Evolutionary conservation across 2,888 invertebrate species (phyloP), one percentile per base, ranked within the genome.

Genomic region (Mesorhabditis belari): DNA sequence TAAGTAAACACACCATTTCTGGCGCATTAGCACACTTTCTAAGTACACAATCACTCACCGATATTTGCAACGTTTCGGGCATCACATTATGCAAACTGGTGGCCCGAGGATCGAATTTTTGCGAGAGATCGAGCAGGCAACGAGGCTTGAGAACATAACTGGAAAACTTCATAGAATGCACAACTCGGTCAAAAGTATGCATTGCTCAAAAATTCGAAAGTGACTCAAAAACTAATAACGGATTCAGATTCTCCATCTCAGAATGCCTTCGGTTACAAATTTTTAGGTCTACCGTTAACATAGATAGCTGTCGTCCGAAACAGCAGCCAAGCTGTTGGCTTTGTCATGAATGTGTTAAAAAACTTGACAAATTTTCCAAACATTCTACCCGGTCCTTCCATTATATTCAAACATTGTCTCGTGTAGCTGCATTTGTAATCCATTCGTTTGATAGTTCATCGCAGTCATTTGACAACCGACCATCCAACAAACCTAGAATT

Each of bases 401-500:
- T 89, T 91, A 81, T 89, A 89, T 81, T 92, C 92, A 79, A 92
- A 94, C 88, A 94, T 88, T 5, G 92, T 90, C 0, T 89, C 88
- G 81, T 94, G 93, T 12, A 94, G 84, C n/a, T 91, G 90, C 84
- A 92, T 87, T 0, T 91, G 88, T 0, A 88, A 87, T 78, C 93
- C 92, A 56, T 66, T 69, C 5, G 77, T 77, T 57, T 77, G 76
- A 57, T 71, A 71, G 62, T 89, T 89, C 0, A 92, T 83, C 0
- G 92, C 92, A 0, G 90, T 90, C 85, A 92, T 87, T 81, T 92
- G 92, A 0, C 91, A 88, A 0, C 94, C 93, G 75, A 91, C 91
- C 0, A 90, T 88, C 93, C 93, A 94, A 83, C 92, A 92, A 58
- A 88, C 72, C 76, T 75, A 55, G 35, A 35, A 35, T 35, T 35